Conservation (phyloP, 1,140 invertebrate genomes). For the Stenopsyche tienmushanensis region DNA sequence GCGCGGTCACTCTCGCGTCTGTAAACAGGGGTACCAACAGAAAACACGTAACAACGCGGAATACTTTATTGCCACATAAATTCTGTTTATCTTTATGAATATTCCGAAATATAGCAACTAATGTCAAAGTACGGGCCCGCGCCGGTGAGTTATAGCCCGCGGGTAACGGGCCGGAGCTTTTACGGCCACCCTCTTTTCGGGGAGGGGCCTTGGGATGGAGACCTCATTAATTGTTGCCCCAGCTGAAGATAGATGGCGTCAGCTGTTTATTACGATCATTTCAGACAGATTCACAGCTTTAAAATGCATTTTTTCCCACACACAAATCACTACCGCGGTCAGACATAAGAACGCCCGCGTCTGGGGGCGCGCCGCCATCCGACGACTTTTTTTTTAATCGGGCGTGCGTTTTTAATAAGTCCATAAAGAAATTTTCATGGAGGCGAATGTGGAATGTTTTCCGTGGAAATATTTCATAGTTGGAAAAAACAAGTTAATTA, state of each 20-base stretch:
- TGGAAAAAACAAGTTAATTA: conserved; percentile 38
- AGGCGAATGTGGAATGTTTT: background rate
- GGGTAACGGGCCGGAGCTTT: conserved; percentile 17
- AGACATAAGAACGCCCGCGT: no score
- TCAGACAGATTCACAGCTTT: no score
- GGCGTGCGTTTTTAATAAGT: no score
- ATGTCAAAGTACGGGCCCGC: conserved; percentile 36
- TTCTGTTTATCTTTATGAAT: conserved; percentile 42
- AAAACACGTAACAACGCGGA: conserved; percentile 26
- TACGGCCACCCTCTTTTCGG: conserved; percentile 23
- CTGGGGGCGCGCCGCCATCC: no score
- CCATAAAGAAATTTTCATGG: no score
- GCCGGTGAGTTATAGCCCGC: conserved; percentile 38
- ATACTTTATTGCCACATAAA: conserved; percentile 41
- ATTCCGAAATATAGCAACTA: conserved; percentile 41
- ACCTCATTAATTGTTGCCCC: conserved; percentile 10
- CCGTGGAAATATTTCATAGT: conserved; percentile 8
- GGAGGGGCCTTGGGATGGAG: conserved; percentile 6
- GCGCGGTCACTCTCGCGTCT: no score
- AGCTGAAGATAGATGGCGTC: conserved; percentile 1
- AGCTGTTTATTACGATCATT: conserved; percentile 9
- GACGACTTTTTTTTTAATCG: no score
- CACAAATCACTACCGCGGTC: no score
- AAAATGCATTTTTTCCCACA: no score
- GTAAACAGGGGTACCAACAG: no score